Evolutionary conservation across 1,140 invertebrate species (phyloP), one percentile per base, ranked within the genome.

Genomic region (Berghia stephanieae): DNA sequence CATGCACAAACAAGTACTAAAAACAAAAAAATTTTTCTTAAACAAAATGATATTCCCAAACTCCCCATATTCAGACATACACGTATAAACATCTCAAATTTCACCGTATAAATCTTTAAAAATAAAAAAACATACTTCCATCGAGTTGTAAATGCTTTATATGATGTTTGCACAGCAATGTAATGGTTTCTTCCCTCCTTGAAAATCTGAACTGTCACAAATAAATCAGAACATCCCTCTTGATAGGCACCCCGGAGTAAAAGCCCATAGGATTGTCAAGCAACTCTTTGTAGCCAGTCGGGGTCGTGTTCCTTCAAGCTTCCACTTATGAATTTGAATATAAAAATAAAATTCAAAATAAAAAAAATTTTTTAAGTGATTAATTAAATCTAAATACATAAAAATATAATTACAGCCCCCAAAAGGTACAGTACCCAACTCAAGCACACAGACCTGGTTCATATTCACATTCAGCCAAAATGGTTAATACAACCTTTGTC

Each of bases 101-200:
- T 13, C n/a, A 49, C 10, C 46, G n/a, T 13, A 49, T 49, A n/a
- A 49, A 13, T n/a, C n/a, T 13, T 49, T n/a, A 38, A 68, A 6
- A 27, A 13, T 24, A 66, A 16, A 66, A 16, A 66, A 16, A 78
- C 93, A 91, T 92, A 96, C 95, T 95, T 97, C 95, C 96, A 98
- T 85, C 96, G 90, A 46, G 93, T 95, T 52, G 93, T 94, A 85
- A 98, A 98, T 34, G 95, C 92, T 90, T 98, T 98, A 84, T 98
- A 98, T 2, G 96, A 93, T 34, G 97, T 98, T 49, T 93, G 93
- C 38, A 98, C 94, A 18, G 97, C 96, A 72, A 98, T 90, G 43
- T 95, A 95, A 3, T 99, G 91, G 1, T 94, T 93, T 79, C 93
- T 91, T 68, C 94, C 94, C 87, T 96, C 93, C 80, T 95, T 93